Base-by-base conservation (phyloP, 1,140 invertebrate genomes). In the Teleopsis dalmanni region DNA sequence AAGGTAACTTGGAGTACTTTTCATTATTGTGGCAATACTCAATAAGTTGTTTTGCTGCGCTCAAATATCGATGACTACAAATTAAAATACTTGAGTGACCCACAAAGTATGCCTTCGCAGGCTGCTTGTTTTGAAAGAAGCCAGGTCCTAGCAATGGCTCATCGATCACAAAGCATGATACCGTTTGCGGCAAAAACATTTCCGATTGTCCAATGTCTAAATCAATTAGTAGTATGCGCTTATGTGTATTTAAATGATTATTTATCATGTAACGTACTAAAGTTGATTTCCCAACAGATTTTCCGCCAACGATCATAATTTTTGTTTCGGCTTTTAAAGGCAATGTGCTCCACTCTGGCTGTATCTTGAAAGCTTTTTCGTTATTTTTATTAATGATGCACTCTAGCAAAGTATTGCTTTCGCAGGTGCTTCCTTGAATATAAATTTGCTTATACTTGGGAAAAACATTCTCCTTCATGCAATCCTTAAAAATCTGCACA, bases 191-290 rank as follows among this genome's bases (percentile, higher is more conserved):
- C 7, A 83, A 69, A 38, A 81, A 83, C 38, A 86, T 79, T 70
- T 90, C 87, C 7, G 84, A 69, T 62, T 91, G 87, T 4, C 88
- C 88, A 41, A 82, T 79, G 72, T 91, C 88, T 52, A 88, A 75
- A 65, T 91, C 87, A 5, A 91, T 55, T 6, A 83, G 75, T 27
- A 82, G 59, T 2, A 87, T 57, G 47, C 69, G 56, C 7, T 60
- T 54, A 9, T 50, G 50, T 43, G 64, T 57, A 3, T 53, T 56
- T 7, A 89, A 60, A 13, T 78, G 50, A 9, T 67, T 73, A 57
- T 89, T 89, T 2, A 85, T 64, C 1, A 87, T 50, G 62, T 79
- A 85, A 23, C 81, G 70, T 2, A 78, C 55, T 7, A 80, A 67
- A 5, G 85, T 86, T 3, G 85, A 87, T 69, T 90, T 90, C 16